A percentile compares a stretch with the other conserved stretches of the same genome.
Evolutionary conservation across 2,888 invertebrate species (phyloP).

Genomic region (Gastrophysa polygoni): DNA sequence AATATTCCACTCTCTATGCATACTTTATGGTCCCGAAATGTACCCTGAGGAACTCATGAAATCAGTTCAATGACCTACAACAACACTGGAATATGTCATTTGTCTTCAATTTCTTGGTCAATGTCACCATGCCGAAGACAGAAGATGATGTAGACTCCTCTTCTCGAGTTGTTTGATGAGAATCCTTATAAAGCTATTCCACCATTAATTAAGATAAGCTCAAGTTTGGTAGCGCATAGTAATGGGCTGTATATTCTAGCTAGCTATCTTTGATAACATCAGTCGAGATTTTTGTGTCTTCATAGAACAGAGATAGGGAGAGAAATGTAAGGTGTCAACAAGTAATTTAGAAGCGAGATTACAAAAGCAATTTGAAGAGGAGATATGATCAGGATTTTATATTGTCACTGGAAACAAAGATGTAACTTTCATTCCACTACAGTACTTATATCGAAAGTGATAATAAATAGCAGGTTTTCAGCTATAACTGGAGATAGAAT

Average conservation of each 20-base stretch:
- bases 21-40: too few species aligned
- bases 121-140: too few species aligned
- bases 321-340: slow-evolving; percentile 17
- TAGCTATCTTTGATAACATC: slow-evolving; percentile 27
- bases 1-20: too few species aligned
- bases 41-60: too few species aligned
- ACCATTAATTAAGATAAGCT: slow-evolving; percentile 31
- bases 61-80: too few species aligned
- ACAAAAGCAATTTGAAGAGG: slow-evolving; percentile 10
- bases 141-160: slow-evolving; percentile 24
- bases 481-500: too few species aligned
- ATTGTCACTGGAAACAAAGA: not conserved
- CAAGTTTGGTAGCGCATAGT: slow-evolving; percentile 22
- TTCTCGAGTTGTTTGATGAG: slow-evolving; percentile 26
- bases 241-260: slow-evolving; percentile 23
- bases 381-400: slow-evolving; percentile 12
- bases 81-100: too few species aligned
- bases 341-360: slow-evolving; percentile 26
- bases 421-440: not conserved
- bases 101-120: slow-evolving; percentile 25
- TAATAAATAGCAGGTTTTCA: too few species aligned
- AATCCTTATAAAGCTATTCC: slow-evolving; percentile 26
- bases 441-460: too few species aligned
- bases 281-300: slow-evolving; percentile 26
- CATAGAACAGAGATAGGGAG: slow-evolving; percentile 15